Conservation (phyloP, 1,140 invertebrate genomes). For the Cheumatopsyche charites region DNA sequence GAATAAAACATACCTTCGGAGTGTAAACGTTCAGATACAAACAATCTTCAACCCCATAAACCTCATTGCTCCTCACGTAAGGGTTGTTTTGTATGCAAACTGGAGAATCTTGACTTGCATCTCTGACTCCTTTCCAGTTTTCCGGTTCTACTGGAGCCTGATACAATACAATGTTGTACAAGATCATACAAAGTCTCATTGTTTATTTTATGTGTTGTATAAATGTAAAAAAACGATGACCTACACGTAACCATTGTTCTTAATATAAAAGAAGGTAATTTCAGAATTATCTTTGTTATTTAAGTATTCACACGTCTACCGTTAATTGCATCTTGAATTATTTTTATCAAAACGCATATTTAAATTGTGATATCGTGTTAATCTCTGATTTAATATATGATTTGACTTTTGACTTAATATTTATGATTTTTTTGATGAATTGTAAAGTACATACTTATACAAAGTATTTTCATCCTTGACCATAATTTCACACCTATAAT, state of each 20-base stretch:
- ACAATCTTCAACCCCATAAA: conserved; percentile 80
- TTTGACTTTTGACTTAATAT: no score
- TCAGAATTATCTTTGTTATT: no score
- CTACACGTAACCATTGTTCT: not conserved
- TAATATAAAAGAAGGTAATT: no score
- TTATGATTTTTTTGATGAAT: no score
- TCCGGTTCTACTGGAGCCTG: conserved; percentile 66
- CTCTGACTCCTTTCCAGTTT: conserved; percentile 65
- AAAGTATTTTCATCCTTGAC: no score
- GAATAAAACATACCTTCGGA: conserved; percentile 65
- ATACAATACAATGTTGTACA: conserved; percentile 47
- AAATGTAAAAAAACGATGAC: not conserved
- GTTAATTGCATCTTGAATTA: no score
- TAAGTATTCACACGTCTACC: no score
- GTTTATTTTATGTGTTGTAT: not conserved
- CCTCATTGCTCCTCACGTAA: conserved; percentile 65
- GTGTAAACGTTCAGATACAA: conserved; percentile 86
- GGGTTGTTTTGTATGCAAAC: conserved; percentile 77
- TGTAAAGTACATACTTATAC: no score
- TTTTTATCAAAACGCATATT: no score
- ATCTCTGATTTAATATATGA: no score
- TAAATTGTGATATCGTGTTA: no score
- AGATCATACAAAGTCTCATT: not conserved
- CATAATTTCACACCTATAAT: no score
- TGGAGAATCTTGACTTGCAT: conserved; percentile 66